Evolutionary conservation across 1,140 invertebrate genomes (phyloP).

Genomic region (Drosophila quadrilineata): DNA sequence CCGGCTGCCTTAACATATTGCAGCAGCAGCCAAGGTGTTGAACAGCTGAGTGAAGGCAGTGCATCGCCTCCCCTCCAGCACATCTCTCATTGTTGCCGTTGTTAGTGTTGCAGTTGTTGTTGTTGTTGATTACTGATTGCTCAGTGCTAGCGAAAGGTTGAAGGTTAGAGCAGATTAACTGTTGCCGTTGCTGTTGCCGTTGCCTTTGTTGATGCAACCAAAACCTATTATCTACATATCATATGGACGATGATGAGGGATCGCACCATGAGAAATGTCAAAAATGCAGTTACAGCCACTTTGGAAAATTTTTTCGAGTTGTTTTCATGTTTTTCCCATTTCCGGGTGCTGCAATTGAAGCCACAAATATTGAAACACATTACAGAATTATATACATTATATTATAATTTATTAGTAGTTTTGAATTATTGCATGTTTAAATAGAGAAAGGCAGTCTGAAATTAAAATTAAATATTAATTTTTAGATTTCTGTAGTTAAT

Average conservation of each 20-base stretch:
- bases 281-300: constrained; percentile 19
- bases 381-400: too few species aligned
- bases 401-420: too few species aligned
- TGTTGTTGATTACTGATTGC: constrained; percentile 51
- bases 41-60: constrained; percentile 70
- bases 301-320: neutral
- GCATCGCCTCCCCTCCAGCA: too few species aligned
- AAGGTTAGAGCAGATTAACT: constrained; percentile 75
- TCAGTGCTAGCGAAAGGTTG: constrained; percentile 68
- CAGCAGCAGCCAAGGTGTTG: constrained; percentile 66
- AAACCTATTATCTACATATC: constrained; percentile 75
- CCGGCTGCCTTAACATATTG: constrained; percentile 20
- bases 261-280: constrained; percentile 39
- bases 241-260: constrained; percentile 47
- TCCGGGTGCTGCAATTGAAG: constrained; percentile 2
- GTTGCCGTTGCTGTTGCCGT: constrained; percentile 15
- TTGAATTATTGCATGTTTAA: too few species aligned
- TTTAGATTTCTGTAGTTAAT: too few species aligned
- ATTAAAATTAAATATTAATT: too few species aligned
- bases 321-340: neutral
- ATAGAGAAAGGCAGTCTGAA: too few species aligned
- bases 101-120: neutral
- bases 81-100: neutral
- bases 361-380: too few species aligned
- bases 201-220: constrained; percentile 30